These are phyloP conservation scores for Parasteatoda lunata DNA, from an alignment of 2,888 invertebrate genomes.

Conservation along the genomic window DNA sequence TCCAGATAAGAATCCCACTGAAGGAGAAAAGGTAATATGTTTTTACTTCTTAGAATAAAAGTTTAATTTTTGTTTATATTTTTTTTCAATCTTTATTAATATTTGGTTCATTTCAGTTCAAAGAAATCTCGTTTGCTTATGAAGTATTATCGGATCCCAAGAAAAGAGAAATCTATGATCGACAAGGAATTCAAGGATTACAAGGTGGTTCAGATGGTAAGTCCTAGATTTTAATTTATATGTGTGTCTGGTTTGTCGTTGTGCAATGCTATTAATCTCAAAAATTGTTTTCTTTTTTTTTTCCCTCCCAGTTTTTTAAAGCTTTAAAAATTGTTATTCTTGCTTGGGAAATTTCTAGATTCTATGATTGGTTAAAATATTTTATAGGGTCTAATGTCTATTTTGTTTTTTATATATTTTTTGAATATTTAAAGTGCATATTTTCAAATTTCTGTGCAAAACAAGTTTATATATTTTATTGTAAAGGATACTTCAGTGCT, in stretches of 20 bases:
- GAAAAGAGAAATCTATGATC: slow-evolving; percentile 89
- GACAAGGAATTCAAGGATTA: slow-evolving; percentile 88
- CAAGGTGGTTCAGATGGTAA: slow-evolving; percentile 83
- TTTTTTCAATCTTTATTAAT: neutral
- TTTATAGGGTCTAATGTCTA: too few relatives aligned
- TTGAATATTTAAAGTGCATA: too few relatives aligned
- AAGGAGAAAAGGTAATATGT: slow-evolving; percentile 85
- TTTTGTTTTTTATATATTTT: too few relatives aligned
- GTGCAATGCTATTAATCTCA: too few relatives aligned
- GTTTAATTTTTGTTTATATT: neutral
- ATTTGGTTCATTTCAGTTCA: slow-evolving; percentile 78
- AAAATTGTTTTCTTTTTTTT: too few relatives aligned
- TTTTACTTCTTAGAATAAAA: neutral
- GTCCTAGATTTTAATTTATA: too few relatives aligned
- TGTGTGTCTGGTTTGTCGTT: too few relatives aligned
- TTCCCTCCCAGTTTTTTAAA: too few relatives aligned
- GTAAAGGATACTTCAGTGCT: neutral
- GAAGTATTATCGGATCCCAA: slow-evolving; percentile 92
- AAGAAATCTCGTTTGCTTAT: slow-evolving; percentile 96
- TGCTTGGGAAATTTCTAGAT: too few relatives aligned
- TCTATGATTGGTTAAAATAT: too few relatives aligned
- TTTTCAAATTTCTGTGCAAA: neutral
- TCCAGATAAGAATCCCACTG: slow-evolving; percentile 90
- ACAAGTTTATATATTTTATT: neutral
- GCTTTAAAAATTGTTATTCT: too few relatives aligned